phyloP scores from a whole-genome alignment of 2,113 vertebrate species.

The Elachura formosa region DNA sequence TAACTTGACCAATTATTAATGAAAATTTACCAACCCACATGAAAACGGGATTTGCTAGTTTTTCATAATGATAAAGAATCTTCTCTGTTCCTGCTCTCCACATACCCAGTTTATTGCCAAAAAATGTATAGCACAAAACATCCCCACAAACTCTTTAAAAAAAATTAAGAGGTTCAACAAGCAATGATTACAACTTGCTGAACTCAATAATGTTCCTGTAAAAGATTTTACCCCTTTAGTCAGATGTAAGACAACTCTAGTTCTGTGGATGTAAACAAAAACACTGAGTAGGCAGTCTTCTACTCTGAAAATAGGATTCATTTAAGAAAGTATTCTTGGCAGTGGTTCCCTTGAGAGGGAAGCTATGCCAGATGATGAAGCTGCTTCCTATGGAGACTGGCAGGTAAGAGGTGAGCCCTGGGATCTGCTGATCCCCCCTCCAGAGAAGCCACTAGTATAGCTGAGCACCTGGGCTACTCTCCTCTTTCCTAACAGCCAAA shows the following conservation, averaged over 20 bases:
- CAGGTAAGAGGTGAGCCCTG: background rate
- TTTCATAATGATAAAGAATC: background rate
- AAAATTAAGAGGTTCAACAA: background rate
- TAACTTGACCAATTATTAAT: background rate
- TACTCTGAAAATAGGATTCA: background rate
- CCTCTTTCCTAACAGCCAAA: background rate
- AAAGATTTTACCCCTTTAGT: background rate
- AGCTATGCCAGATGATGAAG: fast-evolving
- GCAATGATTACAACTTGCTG: background rate
- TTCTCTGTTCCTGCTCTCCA: background rate
- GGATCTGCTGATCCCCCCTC: background rate
- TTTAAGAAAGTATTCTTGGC: background rate
- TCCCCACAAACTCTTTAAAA: fast-evolving
- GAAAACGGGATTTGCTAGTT: background rate
- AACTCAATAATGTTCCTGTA: background rate
- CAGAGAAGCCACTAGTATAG: background rate
- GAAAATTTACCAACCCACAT: background rate
- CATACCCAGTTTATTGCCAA: background rate
- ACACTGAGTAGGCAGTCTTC: background rate
- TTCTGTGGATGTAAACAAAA: background rate
- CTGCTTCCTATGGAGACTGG: background rate
- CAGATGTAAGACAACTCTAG: background rate
- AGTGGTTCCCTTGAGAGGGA: background rate
- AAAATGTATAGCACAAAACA: background rate
- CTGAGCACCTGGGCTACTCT: background rate